Base-by-base conservation (phyloP, 2,888 invertebrate genomes). In the Ligdia adustata region DNA sequence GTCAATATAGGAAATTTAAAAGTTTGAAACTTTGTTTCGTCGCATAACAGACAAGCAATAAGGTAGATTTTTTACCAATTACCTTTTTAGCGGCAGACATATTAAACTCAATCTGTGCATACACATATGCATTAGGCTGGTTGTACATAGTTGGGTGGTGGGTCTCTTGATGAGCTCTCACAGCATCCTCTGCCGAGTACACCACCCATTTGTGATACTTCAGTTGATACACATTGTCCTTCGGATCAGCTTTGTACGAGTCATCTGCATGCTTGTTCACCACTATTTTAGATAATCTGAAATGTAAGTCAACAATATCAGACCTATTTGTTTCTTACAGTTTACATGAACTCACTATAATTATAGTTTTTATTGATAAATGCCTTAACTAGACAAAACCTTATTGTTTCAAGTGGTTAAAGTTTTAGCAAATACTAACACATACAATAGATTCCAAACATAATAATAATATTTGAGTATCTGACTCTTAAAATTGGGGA, bases 141-240 rank as follows among this genome's bases (percentile, higher is more conserved):
- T 98, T 95, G 66, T 93, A 95, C 87, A 97, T 94, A 0, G 95
- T 92, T 0, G 97, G 95, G 74, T 96, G 95, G 75, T 97, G 95
- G 0, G 94, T 93, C 79, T 98, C 96, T 33, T 94, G 91, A 66
- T 97, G 95, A 46, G 93, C 93, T 52, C 92, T 83, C 7, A 98
- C 90, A 0, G 97, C 97, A 64, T 97, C 96, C 9, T 90, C 86
- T 1, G 97, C 92, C 0, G 93, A 80, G 80, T 94, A 95, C 1
- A 82, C 67, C 9, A 82, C 64, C 88, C 88, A 87, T 12, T 48
- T 92, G 82, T 53, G 95, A 93, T 87, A 97, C 86, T 77, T 95
- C 94, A 59, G 82, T 49, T 50, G 95, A 82, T 51, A 92, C 53
- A 91, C 90, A 69, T 91, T 76, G 38, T 90, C 90, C n/a, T 47